Evolutionary conservation across 35 echinoderm and acorn worm species (phyloP), one percentile per base, ranked within the genome.

Genomic region (Ophiothrix spiculata): DNA sequence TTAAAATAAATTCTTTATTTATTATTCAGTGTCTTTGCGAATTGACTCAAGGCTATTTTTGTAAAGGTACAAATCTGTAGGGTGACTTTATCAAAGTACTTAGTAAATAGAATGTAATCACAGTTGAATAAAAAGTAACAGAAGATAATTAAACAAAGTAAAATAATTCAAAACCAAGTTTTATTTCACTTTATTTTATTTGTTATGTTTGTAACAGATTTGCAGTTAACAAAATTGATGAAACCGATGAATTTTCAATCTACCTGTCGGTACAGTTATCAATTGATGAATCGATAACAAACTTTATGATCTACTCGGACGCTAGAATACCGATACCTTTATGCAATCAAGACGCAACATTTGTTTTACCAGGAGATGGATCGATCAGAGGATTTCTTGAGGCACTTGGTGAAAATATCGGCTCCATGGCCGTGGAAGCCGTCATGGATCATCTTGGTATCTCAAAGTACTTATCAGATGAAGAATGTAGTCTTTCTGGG

Each of bases 151-250:
- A n/a, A n/a, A n/a, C n/a, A n/a, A n/a, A n/a, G n/a, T n/a, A n/a
- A n/a, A n/a, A n/a, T n/a, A n/a, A n/a, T n/a, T n/a, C n/a, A n/a
- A n/a, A n/a, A n/a, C n/a, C n/a, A n/a, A n/a, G n/a, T n/a, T n/a
- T n/a, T n/a, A n/a, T n/a, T n/a, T n/a, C n/a, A n/a, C n/a, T n/a
- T n/a, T n/a, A n/a, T n/a, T n/a, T n/a, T n/a, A n/a, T n/a, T n/a
- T n/a, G n/a, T n/a, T n/a, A n/a, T n/a, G n/a, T 45, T 54, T 3
- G 23, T 32, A 31, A 10, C 39, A 83, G 81, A 60, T 83, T 83
- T 83, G 60, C 81, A 15, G 63, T 83, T 64, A 56, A 83, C 32
- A 83, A 83, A 35, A 13, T 83, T 32, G 81, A 83, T 64, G 81
- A 31, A 36, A 34, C 46, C n/a, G 69, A 73, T 14, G 81, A 1